A percentile compares a stretch with the other conserved stretches of the same genome.
phyloP scores from a whole-genome alignment of 2,888 invertebrate genomes.

The Phasia obesa region DNA sequence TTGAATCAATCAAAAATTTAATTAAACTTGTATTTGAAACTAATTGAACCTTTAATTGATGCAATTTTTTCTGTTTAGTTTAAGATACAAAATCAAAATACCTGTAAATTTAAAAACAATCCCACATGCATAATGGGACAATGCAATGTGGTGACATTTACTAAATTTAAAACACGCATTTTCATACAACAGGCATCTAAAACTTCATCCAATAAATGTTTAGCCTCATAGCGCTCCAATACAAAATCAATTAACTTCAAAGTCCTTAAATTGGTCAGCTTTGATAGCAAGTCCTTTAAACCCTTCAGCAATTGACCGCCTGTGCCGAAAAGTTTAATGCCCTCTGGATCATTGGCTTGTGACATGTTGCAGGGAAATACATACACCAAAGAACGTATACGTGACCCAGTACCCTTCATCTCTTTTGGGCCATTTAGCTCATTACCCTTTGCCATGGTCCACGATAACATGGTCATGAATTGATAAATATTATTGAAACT shows the following conservation, averaged over 20 bases:
- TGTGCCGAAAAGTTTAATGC: slow-evolving; percentile 88
- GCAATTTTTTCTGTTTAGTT: background rate
- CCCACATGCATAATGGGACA: slow-evolving; percentile 89
- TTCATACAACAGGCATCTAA: slow-evolving; percentile 86
- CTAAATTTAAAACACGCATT: slow-evolving; percentile 86
- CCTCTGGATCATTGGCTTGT: slow-evolving; percentile 85
- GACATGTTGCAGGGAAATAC: slow-evolving; percentile 90
- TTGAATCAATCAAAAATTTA: too few relatives aligned
- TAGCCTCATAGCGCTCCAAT: slow-evolving; percentile 87
- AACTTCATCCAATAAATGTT: slow-evolving; percentile 88
- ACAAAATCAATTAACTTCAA: slow-evolving; percentile 89
- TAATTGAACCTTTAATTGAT: background rate
- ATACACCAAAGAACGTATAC: slow-evolving; percentile 86
- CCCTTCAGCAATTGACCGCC: slow-evolving; percentile 88
- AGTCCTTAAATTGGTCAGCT: slow-evolving; percentile 85
- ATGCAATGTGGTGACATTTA: slow-evolving; percentile 88
- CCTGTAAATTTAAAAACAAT: slow-evolving; percentile 88
- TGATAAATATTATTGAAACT: slow-evolving; percentile 92
- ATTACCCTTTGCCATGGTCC: slow-evolving; percentile 85
- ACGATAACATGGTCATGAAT: slow-evolving; percentile 91
- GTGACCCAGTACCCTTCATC: slow-evolving; percentile 83
- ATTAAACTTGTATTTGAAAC: too few relatives aligned
- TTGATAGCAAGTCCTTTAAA: slow-evolving; percentile 87
- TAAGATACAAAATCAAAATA: slow-evolving; percentile 73
- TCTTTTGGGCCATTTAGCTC: slow-evolving; percentile 76